phyloP scores from a whole-genome alignment of 1,140 invertebrate species.

The Melanaphis sacchari region DNA sequence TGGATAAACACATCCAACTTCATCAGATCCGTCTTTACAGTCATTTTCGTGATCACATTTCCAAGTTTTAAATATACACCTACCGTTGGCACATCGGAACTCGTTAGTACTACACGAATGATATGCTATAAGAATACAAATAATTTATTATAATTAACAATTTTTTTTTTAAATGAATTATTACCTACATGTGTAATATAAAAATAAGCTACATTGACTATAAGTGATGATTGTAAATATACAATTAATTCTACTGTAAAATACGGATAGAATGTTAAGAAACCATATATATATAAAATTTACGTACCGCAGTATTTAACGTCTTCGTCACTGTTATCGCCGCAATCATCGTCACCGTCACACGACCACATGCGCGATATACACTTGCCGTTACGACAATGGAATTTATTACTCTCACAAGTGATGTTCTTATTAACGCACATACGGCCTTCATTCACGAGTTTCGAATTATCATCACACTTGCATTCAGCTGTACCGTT shows the following conservation, averaged over 20 bases:
- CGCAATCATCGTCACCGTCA: conserved; percentile 92
- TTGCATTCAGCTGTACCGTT: conserved; percentile 86
- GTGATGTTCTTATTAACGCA: conserved; percentile 87
- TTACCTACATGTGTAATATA: neutral
- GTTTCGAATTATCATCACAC: conserved; percentile 83
- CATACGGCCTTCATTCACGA: conserved; percentile 92
- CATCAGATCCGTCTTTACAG: conserved; percentile 91
- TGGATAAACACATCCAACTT: conserved; percentile 89
- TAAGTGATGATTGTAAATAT: neutral
- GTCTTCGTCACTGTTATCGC: conserved; percentile 94
- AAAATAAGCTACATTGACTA: neutral
- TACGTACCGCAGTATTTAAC: conserved; percentile 83
- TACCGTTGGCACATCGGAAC: conserved; percentile 91
- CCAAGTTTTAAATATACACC: conserved; percentile 95
- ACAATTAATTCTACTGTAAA: neutral
- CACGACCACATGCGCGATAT: conserved; percentile 96
- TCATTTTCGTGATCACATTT: conserved; percentile 95
- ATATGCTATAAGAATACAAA: conserved; percentile 71
- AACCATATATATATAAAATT: neutral
- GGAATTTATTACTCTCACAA: conserved; percentile 89
- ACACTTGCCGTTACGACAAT: conserved; percentile 93
- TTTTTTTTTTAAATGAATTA: neutral
- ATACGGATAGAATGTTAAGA: conserved; percentile 48
- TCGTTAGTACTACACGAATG: conserved; percentile 92
- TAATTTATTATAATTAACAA: neutral